phyloP scores from a whole-genome alignment of 2,113 vertebrate genomes.

The Engystomops pustulosus region DNA sequence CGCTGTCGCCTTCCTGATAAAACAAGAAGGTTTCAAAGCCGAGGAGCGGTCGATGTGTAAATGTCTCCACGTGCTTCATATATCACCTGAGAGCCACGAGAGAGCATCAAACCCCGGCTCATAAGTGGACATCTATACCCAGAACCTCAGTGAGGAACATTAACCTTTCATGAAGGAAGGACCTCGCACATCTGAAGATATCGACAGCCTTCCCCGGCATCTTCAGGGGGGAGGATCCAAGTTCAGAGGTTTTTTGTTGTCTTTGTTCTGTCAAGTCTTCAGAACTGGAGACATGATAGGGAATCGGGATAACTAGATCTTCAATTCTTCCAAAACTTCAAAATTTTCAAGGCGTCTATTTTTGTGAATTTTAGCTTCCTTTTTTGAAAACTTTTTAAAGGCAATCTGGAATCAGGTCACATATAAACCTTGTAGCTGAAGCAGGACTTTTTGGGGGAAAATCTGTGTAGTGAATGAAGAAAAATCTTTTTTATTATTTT shows the following conservation, averaged over 20 bases:
- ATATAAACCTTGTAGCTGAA: too few relatives aligned
- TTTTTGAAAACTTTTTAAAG: background rate
- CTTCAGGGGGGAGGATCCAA: background rate
- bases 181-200: background rate
- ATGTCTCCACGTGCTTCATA: conserved; percentile 12
- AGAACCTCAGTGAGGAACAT: conserved; percentile 17
- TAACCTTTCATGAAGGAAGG: conserved; percentile 43
- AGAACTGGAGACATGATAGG: background rate
- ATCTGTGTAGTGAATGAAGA: too few relatives aligned
- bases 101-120: background rate
- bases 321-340: background rate
- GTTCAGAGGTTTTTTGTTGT: conserved; percentile 21
- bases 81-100: background rate
- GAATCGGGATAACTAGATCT: background rate
- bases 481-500: too few relatives aligned
- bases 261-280: conserved; percentile 4
- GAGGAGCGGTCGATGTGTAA: conserved; percentile 25
- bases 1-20: background rate
- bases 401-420: background rate
- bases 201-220: background rate
- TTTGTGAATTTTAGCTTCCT: background rate
- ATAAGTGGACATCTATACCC: background rate
- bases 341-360: background rate
- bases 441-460: too few relatives aligned
- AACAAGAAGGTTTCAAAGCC: background rate